phyloP scores from a whole-genome alignment of 1,140 invertebrate species.

The Maconellicoccus hirsutus region DNA sequence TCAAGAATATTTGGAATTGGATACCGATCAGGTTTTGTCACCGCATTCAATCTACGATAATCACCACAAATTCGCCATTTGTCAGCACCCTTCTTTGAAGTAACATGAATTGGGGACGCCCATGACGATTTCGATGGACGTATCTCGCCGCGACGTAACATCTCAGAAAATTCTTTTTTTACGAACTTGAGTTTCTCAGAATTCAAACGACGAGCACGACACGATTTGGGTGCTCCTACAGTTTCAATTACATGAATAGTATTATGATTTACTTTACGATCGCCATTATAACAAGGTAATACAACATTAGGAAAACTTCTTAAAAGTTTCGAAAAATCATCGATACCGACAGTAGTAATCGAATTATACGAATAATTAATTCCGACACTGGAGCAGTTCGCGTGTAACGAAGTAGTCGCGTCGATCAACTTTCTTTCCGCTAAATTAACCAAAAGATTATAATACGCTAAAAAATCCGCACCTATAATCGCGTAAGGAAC shows the following conservation, averaged over 20 bases:
- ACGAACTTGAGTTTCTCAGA: conserved; percentile 31
- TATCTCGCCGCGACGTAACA: conserved; percentile 31
- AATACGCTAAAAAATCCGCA: conserved; percentile 11
- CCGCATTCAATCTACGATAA: conserved; percentile 38
- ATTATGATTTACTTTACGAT: background rate
- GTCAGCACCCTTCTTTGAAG: conserved; percentile 38
- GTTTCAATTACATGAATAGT: background rate
- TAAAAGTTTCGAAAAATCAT: too few species aligned
- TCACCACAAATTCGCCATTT: conserved; percentile 38
- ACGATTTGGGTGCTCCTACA: conserved; percentile 34
- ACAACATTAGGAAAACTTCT: too few species aligned
- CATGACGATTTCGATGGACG: conserved; percentile 33
- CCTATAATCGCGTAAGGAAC: background rate
- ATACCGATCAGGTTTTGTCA: conserved; percentile 35
- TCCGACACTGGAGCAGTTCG: too few species aligned
- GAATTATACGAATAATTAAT: too few species aligned
- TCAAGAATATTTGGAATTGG: conserved; percentile 33
- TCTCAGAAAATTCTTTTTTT: conserved; percentile 31
- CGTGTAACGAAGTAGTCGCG: background rate
- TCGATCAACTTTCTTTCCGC: background rate
- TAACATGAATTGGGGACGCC: conserved; percentile 38
- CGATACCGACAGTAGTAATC: too few species aligned
- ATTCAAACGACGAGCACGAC: conserved; percentile 33
- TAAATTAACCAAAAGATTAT: background rate
- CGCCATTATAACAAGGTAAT: too few species aligned